phyloP scores from a whole-genome alignment of 2,113 vertebrate genomes.

The Microtus richardsoni region DNA sequence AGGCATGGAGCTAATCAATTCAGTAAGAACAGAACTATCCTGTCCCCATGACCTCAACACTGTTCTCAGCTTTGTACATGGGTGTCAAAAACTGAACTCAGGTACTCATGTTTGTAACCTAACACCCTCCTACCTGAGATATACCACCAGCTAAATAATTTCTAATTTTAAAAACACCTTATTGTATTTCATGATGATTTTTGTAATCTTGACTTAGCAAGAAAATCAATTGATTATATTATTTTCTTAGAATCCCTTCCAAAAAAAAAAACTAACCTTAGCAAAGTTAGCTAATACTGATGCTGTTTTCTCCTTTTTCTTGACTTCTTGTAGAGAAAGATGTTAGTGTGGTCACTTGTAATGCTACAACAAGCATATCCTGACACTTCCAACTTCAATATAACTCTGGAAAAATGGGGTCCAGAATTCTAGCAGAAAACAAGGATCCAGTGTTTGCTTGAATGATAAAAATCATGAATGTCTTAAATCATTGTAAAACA shows the following conservation, averaged over 20 bases:
- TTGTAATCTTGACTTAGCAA: slow-evolving; percentile 2
- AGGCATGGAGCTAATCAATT: neutral
- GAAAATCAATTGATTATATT: neutral
- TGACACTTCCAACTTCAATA: neutral
- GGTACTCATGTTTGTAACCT: neutral
- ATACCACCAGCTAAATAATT: neutral
- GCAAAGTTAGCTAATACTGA: neutral
- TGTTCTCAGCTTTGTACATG: too few relatives aligned
- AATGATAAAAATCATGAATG: neutral
- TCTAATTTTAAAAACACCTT: neutral
- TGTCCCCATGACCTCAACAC: too few relatives aligned
- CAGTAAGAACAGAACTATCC: neutral
- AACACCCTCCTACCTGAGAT: neutral
- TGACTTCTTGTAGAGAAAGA: neutral
- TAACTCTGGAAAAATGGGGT: neutral
- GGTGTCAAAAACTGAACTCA: neutral
- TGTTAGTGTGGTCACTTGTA: neutral
- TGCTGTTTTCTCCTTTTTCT: neutral
- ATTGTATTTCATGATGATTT: neutral
- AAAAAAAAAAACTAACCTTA: neutral
- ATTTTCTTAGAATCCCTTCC: neutral
- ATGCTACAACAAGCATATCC: neutral
- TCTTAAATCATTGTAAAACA: neutral
- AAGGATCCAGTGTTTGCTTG: neutral
- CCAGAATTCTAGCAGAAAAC: neutral